These are phyloP conservation scores for Mustela nigripes DNA, from an alignment of 2,113 vertebrate genomes.

Conservation along the genomic window DNA sequence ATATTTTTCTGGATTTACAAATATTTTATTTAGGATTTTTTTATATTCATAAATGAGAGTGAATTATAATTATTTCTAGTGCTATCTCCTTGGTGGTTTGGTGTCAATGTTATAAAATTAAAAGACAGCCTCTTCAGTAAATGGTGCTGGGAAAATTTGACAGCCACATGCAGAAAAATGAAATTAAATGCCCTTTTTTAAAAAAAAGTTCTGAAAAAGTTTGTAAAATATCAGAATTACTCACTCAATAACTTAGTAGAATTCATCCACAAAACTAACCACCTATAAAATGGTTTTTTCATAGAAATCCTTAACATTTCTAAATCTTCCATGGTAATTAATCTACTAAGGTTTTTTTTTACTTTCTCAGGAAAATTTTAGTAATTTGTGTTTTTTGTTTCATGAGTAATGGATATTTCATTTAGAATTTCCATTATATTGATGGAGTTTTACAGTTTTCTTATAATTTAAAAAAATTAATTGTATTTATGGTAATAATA, in stretches of 20 bases:
- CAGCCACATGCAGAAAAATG: too few species aligned
- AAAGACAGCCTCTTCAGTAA: neutral
- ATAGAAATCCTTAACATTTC: constrained; percentile 23
- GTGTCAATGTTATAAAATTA: neutral
- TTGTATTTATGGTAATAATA: neutral
- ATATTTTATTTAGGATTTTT: constrained; percentile 51
- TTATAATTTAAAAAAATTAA: neutral
- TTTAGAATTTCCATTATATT: neutral
- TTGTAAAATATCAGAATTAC: constrained; percentile 18
- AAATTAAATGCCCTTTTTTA: neutral
- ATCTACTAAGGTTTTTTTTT: constrained; percentile 24
- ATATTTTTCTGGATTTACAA: constrained; percentile 20
- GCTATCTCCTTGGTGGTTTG: neutral
- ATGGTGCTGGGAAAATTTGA: too few species aligned
- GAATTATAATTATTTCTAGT: neutral
- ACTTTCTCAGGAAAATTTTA: constrained; percentile 30
- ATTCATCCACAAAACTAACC: neutral
- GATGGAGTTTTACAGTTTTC: neutral
- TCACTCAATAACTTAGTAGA: neutral
- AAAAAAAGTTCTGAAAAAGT: constrained; percentile 5
- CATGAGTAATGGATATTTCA: constrained; percentile 22
- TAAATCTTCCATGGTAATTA: neutral
- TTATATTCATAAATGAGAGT: neutral
- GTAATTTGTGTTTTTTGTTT: constrained; percentile 18
- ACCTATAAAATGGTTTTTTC: constrained; percentile 19